phyloP scores from a whole-genome alignment of 1,140 invertebrate genomes.

The Drosophila subpulchrella region DNA sequence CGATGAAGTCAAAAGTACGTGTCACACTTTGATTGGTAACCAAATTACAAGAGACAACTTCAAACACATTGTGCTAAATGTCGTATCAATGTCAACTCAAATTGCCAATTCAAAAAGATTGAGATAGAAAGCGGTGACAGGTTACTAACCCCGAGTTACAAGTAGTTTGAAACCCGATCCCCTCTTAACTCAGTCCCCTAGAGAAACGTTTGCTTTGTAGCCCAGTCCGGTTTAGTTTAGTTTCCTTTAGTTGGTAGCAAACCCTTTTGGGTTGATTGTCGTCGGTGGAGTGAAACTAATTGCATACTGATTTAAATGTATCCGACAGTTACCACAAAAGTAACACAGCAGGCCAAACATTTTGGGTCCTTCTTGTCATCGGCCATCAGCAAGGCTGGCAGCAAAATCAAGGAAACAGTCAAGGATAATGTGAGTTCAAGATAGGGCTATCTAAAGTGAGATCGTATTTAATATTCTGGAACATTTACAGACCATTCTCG shows the following conservation, averaged over 20 bases:
- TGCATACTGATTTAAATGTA: constrained; percentile 6
- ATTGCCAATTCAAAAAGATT: constrained; percentile 40
- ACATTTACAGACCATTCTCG: constrained; percentile 93
- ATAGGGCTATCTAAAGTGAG: too few species aligned
- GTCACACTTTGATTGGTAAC: constrained; percentile 77
- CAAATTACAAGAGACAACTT: constrained; percentile 45
- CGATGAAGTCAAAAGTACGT: constrained; percentile 84
- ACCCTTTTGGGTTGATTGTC: constrained; percentile 1
- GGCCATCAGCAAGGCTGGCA: constrained; percentile 95
- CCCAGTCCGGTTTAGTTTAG: constrained; percentile 33
- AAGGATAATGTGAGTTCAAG: constrained; percentile 95
- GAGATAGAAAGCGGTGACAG: constrained; percentile 76
- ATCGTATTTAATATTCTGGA: neutral
- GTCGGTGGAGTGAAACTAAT: neutral
- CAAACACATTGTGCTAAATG: constrained; percentile 34
- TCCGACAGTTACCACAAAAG: constrained; percentile 93
- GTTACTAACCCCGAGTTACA: constrained; percentile 62
- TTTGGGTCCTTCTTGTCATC: constrained; percentile 96
- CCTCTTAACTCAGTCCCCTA: constrained; percentile 14
- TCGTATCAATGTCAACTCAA: constrained; percentile 27
- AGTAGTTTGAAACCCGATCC: constrained; percentile 27
- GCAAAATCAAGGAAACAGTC: constrained; percentile 97
- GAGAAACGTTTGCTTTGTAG: constrained; percentile 60
- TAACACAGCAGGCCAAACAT: constrained; percentile 94
- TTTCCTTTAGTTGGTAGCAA: constrained; percentile 35